Evolutionary conservation across 2,888 invertebrate genomes (phyloP).

Genomic region (Trypoxylon attenuatum): DNA sequence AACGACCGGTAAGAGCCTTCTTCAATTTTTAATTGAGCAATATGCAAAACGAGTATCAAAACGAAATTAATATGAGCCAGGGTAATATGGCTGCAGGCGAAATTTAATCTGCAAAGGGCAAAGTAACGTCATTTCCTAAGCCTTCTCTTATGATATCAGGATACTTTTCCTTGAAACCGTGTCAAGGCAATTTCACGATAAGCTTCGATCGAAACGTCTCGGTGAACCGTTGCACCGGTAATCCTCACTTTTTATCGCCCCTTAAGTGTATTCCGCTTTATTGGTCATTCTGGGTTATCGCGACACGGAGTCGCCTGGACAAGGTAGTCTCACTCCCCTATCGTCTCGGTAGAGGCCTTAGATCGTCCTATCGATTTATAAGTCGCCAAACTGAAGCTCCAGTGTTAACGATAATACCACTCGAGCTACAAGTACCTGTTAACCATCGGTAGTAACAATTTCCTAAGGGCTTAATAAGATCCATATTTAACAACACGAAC

Average conservation of each 20-base stretch:
- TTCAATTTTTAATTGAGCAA: neutral
- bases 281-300: constrained; percentile 37
- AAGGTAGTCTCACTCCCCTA: too few relatives aligned
- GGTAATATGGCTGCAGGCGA: too few relatives aligned
- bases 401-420: neutral
- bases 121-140: too few relatives aligned
- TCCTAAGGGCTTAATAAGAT: too few relatives aligned
- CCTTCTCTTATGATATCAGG: neutral
- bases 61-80: too few relatives aligned
- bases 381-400: neutral
- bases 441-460: too few relatives aligned
- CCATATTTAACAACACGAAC: too few relatives aligned
- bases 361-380: constrained; percentile 1
- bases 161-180: neutral
- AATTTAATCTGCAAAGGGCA: too few relatives aligned
- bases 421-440: too few relatives aligned
- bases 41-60: too few relatives aligned
- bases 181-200: too few relatives aligned
- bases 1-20: too few relatives aligned
- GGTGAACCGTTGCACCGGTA: constrained; percentile 11
- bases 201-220: neutral
- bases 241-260: constrained; percentile 39
- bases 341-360: neutral
- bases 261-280: constrained; percentile 32
- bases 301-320: constrained; percentile 17